Conservation (phyloP, 2,888 invertebrate species). For the Adelognathus sp. region DNA sequence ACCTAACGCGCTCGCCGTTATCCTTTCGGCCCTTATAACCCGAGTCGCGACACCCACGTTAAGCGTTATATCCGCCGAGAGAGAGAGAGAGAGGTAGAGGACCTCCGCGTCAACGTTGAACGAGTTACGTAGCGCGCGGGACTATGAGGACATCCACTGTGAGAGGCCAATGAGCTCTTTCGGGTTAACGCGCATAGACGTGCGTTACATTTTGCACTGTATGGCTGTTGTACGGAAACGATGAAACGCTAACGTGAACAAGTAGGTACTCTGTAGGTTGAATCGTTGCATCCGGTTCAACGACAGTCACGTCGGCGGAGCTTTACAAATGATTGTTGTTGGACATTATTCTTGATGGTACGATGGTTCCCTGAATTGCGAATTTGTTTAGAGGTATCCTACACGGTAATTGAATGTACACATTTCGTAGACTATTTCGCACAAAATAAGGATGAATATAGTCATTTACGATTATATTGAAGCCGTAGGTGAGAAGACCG, state of each 20-base stretch:
- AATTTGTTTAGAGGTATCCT: no score
- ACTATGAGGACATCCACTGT: slow-evolving; percentile 56
- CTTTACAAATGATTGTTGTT: no score
- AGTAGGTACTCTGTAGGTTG: neutral
- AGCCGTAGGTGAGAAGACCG: no score
- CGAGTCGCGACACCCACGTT: slow-evolving; percentile 26
- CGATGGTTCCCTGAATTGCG: no score
- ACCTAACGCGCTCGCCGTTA: slow-evolving; percentile 59
- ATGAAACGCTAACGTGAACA: neutral
- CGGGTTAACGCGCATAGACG: slow-evolving; percentile 5
- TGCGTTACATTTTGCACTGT: slow-evolving; percentile 8
- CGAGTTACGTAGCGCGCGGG: slow-evolving; percentile 51
- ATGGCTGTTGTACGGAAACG: neutral
- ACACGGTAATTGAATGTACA: no score
- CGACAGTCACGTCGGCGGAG: neutral
- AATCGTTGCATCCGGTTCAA: neutral
- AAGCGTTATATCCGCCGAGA: slow-evolving; percentile 62
- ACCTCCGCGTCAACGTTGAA: slow-evolving; percentile 51
- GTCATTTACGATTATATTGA: no score
- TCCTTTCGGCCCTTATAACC: slow-evolving; percentile 49
- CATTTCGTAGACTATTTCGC: no score
- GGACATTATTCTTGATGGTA: no score
- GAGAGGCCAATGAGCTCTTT: no score
- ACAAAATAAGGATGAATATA: no score
- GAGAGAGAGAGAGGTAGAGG: no score